Evolutionary conservation across 2,113 vertebrate genomes (phyloP).

Genomic region (Protomyctophum bolini): DNA sequence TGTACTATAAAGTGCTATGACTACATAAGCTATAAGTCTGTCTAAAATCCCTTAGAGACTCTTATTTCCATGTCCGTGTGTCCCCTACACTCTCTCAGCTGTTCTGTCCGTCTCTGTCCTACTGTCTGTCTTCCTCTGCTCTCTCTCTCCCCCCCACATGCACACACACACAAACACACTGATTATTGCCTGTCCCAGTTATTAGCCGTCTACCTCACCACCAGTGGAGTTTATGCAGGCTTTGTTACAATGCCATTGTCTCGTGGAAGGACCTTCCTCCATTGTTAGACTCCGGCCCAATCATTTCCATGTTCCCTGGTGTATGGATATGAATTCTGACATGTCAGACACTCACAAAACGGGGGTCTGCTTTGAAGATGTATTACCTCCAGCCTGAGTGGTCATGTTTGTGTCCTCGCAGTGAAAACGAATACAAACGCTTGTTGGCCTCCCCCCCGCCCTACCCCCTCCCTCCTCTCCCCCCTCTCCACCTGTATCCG

Average conservation of each 20-base stretch:
- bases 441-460: conserved; percentile 21
- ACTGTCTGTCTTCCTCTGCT: background rate
- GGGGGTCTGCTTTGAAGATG: conserved; percentile 4
- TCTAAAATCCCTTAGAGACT: too few relatives aligned
- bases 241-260: conserved; percentile 12
- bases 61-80: too few relatives aligned
- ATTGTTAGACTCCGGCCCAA: conserved; percentile 26
- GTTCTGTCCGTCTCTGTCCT: too few relatives aligned
- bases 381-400: background rate
- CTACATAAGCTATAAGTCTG: too few relatives aligned
- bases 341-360: conserved; percentile 21
- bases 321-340: conserved; percentile 5
- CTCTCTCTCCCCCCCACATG: conserved; percentile 25
- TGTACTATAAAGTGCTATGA: too few relatives aligned
- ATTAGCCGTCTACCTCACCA: conserved; percentile 32
- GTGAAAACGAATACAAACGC: conserved; percentile 35
- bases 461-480: conserved; percentile 7
- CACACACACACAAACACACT: conserved; percentile 19
- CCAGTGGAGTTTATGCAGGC: conserved; percentile 34
- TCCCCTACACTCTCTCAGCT: too few relatives aligned
- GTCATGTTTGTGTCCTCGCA: conserved; percentile 27
- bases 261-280: background rate
- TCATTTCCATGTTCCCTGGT: conserved; percentile 10
- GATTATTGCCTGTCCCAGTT: conserved; percentile 37
- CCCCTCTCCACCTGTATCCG: conserved; percentile 7